phyloP scores from a whole-genome alignment of 2,797 vertebrate genomes.

The Microctenopoma steveboyesi region DNA sequence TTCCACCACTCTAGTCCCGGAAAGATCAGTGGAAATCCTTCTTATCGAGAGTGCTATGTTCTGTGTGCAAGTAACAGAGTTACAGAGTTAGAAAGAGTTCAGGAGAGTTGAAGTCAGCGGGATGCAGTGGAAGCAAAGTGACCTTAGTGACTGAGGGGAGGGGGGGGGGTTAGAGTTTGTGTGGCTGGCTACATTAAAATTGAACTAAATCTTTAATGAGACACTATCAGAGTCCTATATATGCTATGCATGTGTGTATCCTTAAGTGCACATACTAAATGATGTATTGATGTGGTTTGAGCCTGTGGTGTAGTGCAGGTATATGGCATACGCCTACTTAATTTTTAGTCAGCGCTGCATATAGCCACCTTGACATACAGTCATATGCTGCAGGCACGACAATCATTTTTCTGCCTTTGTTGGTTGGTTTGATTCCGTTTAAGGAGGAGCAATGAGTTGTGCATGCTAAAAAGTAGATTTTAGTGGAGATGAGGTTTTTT shows the following conservation, averaged over 20 bases:
- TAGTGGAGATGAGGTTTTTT: too few species aligned
- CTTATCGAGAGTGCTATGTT: conserved; percentile 20
- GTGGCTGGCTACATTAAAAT: conserved; percentile 73
- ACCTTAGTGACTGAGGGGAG: conserved; percentile 34
- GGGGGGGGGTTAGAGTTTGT: conserved; percentile 51
- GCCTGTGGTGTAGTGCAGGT: too few species aligned
- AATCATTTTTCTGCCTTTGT: too few species aligned
- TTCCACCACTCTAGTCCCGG: conserved; percentile 19
- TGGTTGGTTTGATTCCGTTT: too few species aligned
- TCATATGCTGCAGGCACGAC: too few species aligned
- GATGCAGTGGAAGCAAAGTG: conserved; percentile 50
- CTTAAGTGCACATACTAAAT: conserved; percentile 69
- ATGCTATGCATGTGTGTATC: conserved; percentile 43
- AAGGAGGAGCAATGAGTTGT: too few species aligned
- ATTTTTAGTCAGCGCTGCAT: too few species aligned
- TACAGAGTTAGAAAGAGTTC: conserved; percentile 6
- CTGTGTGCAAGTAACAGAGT: not conserved
- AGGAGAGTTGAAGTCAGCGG: conserved; percentile 42
- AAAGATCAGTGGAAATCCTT: conserved; percentile 16
- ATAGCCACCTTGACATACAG: too few species aligned
- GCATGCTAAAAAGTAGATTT: too few species aligned
- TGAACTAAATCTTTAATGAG: conserved; percentile 80
- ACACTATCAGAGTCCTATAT: conserved; percentile 62
- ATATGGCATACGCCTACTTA: too few species aligned
- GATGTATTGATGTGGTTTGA: conserved; percentile 62